Evolutionary conservation across 2,113 vertebrate species (phyloP).

Genomic region (Thamnophis sirtalis): DNA sequence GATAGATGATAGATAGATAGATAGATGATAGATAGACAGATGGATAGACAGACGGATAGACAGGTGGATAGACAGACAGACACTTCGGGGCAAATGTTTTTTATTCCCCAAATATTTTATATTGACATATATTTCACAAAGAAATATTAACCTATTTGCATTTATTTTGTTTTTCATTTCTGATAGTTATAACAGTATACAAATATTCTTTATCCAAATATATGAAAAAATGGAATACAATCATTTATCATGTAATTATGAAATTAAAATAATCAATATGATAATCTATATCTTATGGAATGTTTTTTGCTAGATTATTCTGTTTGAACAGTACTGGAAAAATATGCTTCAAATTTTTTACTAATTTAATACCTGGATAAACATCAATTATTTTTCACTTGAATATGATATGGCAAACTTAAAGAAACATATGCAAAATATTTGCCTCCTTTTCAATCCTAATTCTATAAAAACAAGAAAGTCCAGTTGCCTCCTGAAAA

Average conservation of each 20-base stretch:
- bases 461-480: constrained; percentile 11
- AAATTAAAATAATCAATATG: constrained; percentile 44
- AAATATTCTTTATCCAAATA: constrained; percentile 6
- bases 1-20: too few relatives aligned
- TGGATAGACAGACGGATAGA: too few relatives aligned
- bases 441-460: constrained; percentile 30
- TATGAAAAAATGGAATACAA: constrained; percentile 21
- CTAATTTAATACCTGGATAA: constrained; percentile 57
- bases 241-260: background rate
- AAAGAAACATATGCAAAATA: constrained; percentile 34
- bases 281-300: constrained; percentile 35
- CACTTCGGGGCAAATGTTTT: background rate
- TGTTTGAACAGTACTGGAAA: constrained; percentile 53
- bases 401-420: constrained; percentile 44
- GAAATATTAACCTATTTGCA: background rate
- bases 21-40: too few relatives aligned
- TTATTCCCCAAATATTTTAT: background rate
- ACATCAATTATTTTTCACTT: constrained; percentile 44
- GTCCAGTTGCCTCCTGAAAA: too few relatives aligned
- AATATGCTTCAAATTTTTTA: constrained; percentile 55
- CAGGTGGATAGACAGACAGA: too few relatives aligned
- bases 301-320: constrained; percentile 51
- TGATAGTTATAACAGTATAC: constrained; percentile 18
- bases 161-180: background rate
- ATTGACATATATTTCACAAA: background rate